Evolutionary conservation across 2,888 invertebrate genomes (phyloP).

Genomic region (Oxyscelio sp.): DNA sequence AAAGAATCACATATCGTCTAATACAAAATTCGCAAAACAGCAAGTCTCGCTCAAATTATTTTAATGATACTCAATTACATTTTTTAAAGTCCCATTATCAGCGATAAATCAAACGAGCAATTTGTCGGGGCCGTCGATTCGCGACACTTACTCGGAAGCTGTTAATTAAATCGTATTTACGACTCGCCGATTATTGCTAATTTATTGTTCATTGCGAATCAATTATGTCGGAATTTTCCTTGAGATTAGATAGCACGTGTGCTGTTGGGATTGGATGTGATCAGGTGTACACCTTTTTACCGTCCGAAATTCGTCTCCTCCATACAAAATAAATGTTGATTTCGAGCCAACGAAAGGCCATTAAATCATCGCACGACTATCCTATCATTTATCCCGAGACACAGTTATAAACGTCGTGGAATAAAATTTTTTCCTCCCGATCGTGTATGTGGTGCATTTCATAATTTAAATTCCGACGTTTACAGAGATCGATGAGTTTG

Average conservation of each 20-base stretch:
- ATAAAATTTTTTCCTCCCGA: constrained; percentile 63
- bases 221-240: background rate
- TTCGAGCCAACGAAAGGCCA: constrained; percentile 71
- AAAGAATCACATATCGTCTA: no score
- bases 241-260: no score
- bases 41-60: no score
- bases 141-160: constrained; percentile 5
- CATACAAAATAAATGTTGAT: constrained; percentile 65
- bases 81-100: constrained; percentile 9
- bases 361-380: constrained; percentile 69
- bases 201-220: background rate
- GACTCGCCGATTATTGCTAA: constrained; percentile 1
- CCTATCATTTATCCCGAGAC: constrained; percentile 73
- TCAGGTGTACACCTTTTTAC: constrained; percentile 27
- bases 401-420: constrained; percentile 73
- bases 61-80: no score
- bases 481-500: constrained; percentile 74
- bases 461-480: constrained; percentile 75
- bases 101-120: constrained; percentile 15
- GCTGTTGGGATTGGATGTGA: background rate
- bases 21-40: no score
- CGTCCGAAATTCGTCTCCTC: constrained; percentile 55
- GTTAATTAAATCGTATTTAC: constrained; percentile 26
- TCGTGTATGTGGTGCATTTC: constrained; percentile 62
- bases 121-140: constrained; percentile 8